These are phyloP conservation scores for Tylochromis polylepis DNA, from an alignment of 2,113 vertebrate genomes.

Conservation along the genomic window DNA sequence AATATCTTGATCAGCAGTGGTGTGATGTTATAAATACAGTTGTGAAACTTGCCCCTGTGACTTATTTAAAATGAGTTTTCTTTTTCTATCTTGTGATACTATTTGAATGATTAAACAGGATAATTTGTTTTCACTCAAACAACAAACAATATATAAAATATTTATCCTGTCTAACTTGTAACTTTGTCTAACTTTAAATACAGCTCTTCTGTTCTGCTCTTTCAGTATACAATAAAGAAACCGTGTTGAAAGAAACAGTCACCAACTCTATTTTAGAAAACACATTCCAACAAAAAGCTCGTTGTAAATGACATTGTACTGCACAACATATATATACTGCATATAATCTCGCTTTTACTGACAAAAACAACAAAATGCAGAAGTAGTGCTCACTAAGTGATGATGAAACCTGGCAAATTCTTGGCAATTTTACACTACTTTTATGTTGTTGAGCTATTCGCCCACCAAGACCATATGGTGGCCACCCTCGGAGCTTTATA, in stretches of 20 bases:
- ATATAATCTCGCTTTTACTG: neutral
- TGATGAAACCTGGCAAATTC: conserved; percentile 68
- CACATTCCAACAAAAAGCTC: neutral
- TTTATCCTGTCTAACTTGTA: neutral
- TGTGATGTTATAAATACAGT: neutral
- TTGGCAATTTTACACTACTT: conserved; percentile 31
- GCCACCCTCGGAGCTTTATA: neutral
- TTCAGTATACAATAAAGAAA: conserved; percentile 23
- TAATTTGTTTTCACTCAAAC: neutral
- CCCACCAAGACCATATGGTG: neutral
- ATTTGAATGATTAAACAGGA: neutral
- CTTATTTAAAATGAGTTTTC: neutral
- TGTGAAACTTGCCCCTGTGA: neutral
- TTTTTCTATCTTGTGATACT: neutral
- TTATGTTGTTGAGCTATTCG: neutral
- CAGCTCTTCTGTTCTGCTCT: neutral
- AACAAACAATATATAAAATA: neutral
- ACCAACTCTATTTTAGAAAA: neutral
- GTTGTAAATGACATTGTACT: neutral
- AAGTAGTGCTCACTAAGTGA: neutral
- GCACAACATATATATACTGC: neutral
- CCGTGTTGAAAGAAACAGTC: neutral
- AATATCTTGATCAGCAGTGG: neutral
- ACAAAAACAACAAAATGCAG: conserved; percentile 17
- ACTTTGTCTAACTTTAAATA: neutral